phyloP scores from a whole-genome alignment of 2,888 invertebrate species.

The Acronicta psi region DNA sequence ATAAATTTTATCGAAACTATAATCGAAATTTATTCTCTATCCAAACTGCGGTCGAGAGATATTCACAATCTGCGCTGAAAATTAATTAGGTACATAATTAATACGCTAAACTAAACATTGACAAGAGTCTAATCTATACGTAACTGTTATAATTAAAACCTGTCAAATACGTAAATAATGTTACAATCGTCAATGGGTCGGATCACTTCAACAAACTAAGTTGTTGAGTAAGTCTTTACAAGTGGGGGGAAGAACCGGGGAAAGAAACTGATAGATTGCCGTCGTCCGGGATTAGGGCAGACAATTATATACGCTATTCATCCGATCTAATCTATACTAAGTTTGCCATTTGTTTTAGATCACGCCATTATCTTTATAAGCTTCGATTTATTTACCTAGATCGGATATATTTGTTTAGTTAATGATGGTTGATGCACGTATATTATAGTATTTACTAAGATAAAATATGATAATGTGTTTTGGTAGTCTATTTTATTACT shows the following conservation, averaged over 20 bases:
- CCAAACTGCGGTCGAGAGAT: too few species aligned
- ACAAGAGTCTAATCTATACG: too few species aligned
- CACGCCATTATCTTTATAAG: constrained; percentile 51
- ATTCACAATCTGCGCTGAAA: too few species aligned
- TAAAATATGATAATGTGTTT: too few species aligned
- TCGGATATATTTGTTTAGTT: constrained; percentile 25
- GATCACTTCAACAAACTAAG: constrained; percentile 21
- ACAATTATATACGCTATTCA: constrained; percentile 68
- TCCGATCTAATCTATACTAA: constrained; percentile 66
- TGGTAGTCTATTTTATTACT: too few species aligned
- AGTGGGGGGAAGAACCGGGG: constrained; percentile 41
- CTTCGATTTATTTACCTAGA: constrained; percentile 47
- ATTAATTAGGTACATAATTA: too few species aligned
- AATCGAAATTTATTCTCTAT: too few species aligned
- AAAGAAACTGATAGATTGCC: constrained; percentile 62
- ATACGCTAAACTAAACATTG: too few species aligned
- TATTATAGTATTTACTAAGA: too few species aligned
- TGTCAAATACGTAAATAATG: not conserved
- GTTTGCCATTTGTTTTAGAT: constrained; percentile 60
- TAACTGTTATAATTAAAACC: too few species aligned
- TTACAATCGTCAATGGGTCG: constrained; percentile 11
- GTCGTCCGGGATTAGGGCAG: constrained; percentile 65
- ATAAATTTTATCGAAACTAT: too few species aligned
- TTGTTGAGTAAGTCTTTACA: constrained; percentile 43
- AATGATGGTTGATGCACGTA: too few species aligned